Evolutionary conservation across 2,797 vertebrate genomes (phyloP), one percentile per base, ranked within the genome.

Genomic region (Urosaurus nigricauda): DNA sequence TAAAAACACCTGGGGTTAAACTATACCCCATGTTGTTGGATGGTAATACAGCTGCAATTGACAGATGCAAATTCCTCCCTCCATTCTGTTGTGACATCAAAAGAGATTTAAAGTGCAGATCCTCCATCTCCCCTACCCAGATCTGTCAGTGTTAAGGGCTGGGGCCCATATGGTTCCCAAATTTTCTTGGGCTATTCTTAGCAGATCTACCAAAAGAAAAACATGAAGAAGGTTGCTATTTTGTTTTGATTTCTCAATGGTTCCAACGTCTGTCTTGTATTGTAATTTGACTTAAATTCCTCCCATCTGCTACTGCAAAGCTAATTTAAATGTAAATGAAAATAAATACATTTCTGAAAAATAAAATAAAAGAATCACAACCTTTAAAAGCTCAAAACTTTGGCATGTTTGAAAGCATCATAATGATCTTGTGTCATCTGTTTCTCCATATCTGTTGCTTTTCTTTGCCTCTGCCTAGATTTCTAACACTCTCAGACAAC

Each of bases 241-340:
- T 91, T 90, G 78, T 77, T 92, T 93, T 91, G 80, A 86, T 94
- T 91, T 94, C 91, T 94, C 84, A 89, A 92, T 93, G 92, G 63
- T 26, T 92, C 83, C 65, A 94, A 92, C 90, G 29, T 58, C 87
- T 96, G 74, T 88, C 80, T 92, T 47, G 73, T 93, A 79, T 90
- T 92, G 89, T 43, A 96, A 95, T 95, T 91, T 95, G 75, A 95
- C 93, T 96, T 91, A 95, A 95, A 94, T 94, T 94, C 85, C 43
- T 95, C 90, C 92, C 89, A 93, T 95, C 94, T 94, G 95, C 80
- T 95, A 12, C 90, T 93, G 58, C 79, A 51, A 94, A 94, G 40
- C 77, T 94, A 93, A 96, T 96, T 73, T 93, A 95, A 95, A 94
- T 94, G 92, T 94, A 96, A 96, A 96, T 95, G 92, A 91, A 94